These are phyloP conservation scores for Dermatophagoides farinae DNA, from an alignment of 1,140 invertebrate species.

Conservation along the genomic window DNA sequence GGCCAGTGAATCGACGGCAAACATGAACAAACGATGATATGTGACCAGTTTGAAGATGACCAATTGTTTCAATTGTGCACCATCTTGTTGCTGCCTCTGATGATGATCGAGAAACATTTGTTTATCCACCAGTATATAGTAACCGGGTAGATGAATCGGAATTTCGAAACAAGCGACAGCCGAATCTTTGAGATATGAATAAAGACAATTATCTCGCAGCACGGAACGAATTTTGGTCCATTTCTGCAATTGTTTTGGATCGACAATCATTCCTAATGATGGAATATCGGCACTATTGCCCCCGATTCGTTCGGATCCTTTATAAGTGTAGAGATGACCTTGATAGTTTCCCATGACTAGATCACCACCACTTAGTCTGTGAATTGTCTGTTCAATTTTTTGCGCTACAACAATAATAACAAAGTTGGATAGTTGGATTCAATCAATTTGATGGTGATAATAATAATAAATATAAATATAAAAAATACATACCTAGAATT, in stretches of 20 bases:
- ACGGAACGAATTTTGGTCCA: neutral
- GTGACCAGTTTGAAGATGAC: neutral
- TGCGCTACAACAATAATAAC: neutral
- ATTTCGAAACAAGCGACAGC: neutral
- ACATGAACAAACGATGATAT: neutral
- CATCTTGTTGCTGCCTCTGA: too few species aligned
- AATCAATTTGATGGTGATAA: neutral
- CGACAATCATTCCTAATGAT: neutral
- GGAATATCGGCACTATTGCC: neutral
- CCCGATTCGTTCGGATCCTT: neutral
- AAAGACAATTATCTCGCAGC: neutral
- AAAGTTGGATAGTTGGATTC: neutral
- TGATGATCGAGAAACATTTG: too few species aligned
- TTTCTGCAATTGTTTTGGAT: neutral
- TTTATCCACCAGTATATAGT: neutral
- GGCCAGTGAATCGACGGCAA: neutral
- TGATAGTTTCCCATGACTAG: neutral
- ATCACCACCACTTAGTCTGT: neutral
- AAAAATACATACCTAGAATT: neutral
- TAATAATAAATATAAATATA: neutral
- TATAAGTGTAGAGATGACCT: neutral
- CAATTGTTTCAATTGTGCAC: neutral
- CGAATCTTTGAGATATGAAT: neutral
- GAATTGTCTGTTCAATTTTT: neutral
- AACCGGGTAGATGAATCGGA: neutral